Evolutionary conservation across 2,888 invertebrate species (phyloP).

Genomic region (Hemistola chrysoprasaria): DNA sequence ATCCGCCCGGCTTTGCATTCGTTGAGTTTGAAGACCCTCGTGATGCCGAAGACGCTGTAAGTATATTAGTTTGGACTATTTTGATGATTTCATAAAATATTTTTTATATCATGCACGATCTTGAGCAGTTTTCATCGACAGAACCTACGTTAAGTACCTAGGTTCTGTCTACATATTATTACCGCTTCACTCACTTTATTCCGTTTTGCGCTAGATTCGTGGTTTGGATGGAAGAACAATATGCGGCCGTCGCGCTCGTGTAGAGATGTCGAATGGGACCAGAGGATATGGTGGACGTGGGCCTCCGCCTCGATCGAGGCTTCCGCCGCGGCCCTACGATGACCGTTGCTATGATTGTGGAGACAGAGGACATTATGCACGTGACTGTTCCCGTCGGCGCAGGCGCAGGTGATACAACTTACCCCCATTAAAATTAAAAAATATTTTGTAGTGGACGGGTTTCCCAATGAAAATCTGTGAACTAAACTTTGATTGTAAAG

Average conservation of each 20-base stretch:
- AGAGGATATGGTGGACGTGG: conserved; percentile 81
- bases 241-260: conserved; percentile 94
- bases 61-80: conserved; percentile 36
- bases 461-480: too few species aligned
- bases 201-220: conserved; percentile 57
- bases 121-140: too few species aligned
- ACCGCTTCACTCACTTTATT: too few species aligned
- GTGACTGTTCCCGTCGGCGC: conserved; percentile 91
- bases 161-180: too few species aligned
- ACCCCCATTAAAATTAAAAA: too few species aligned
- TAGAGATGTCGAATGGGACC: conserved; percentile 96
- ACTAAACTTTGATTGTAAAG: too few species aligned
- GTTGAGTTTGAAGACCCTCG: conserved; percentile 96
- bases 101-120: too few species aligned
- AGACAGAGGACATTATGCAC: conserved; percentile 95
- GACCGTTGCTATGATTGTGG: conserved; percentile 98
- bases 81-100: not conserved
- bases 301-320: conserved; percentile 81
- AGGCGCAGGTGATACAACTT: conserved; percentile 75
- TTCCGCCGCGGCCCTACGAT: conserved; percentile 92
- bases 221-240: conserved; percentile 90
- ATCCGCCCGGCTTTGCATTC: conserved; percentile 97
- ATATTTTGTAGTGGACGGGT: too few species aligned
- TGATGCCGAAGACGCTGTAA: conserved; percentile 96
- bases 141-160: too few species aligned